Evolutionary conservation across 2,113 vertebrate genomes (phyloP), one percentile per base, ranked within the genome.

Genomic region (Hucho hucho): DNA sequence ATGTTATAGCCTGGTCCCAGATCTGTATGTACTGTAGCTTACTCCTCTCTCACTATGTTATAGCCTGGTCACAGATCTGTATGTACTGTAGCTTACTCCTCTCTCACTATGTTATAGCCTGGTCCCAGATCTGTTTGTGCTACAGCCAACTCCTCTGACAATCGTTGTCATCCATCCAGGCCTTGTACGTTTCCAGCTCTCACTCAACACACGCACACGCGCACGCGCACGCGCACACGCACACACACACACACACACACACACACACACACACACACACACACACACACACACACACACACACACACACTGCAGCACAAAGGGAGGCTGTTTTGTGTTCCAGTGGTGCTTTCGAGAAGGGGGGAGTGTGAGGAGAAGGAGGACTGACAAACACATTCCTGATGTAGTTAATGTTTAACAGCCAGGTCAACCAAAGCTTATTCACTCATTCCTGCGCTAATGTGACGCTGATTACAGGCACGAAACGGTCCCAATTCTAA

Each of bases 251-350:
- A 25, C 26, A 71, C 49, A 28, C 69, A 58, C 69, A 58, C 47
- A 53, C 25, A 71, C 49, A 71, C 69, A 58, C 24, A 71, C 69
- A 71, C 47, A 71, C 69, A 58, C 69, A 29, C 69, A 71, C 69
- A 29, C 69, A 53, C 69, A 53, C 69, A 26, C 58, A 64, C 13
- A 64, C n/a, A 63, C 7, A 25, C 25, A 46, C 61, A 25, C 13
- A 37, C 26, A 22, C 53, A 14, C 56, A 28, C 49, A 9, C 47
- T 1, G 1, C 24, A 59, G 69, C 79, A 88, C 82, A 87, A 83
- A 87, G 79, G 68, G 73, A 76, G 75, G 68, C 77, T 86, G 75
- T 83, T 80, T 80, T 65, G 24, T 78, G 67, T 70, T 84, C 67
- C 49, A 6, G 74, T 67, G 74, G 67, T 77, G 73, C 70, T 77